Base-by-base conservation (phyloP, 64 coral and sea anemone species). In the Montipora foliosa region DNA sequence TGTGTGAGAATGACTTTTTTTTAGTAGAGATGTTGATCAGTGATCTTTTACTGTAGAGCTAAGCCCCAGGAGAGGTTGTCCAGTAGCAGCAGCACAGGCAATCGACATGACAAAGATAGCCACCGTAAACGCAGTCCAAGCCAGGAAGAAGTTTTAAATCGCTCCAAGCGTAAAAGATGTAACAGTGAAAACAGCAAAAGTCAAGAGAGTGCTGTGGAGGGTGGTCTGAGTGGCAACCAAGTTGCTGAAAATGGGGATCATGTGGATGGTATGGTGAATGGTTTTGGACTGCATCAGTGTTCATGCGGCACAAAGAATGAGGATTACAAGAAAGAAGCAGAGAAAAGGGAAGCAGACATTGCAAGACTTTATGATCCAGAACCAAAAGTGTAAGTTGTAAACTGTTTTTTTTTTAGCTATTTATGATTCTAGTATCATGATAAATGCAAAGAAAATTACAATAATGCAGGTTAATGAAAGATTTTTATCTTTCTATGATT, bases 111-210 rank as follows among this genome's bases (percentile, higher is more conserved):
- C 15, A 95, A 86, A 78, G 88, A 91, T 17, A 84, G 80, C 6
- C 44, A 78, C 10, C 75, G 88, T 6, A 97, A 97, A 71, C 88
- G 95, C 16, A 97, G 95, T 83, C 89, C 95, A 69, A 97, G 95
- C 57, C 88, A 80, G 66, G 95, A 97, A 48, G 83, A 89, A 55
- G 95, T 91, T 76, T 78, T 14, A 5, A 14, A 91, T 83, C 49
- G 69, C 10, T 77, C 29, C 19, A 97, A 97, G 80, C 90, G 95
- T 5, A 71, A 93, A 17, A 84, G 92, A 53, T 82, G 83, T 47
- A 68, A 87, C 14, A 94, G 60, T 94, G 95, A 97, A 20, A 70
- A 72, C 16, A 86, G 47, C 17, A 86, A 71, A 86, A 48, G 47
- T 70, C 44, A 68, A 17, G 62, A 72, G 55, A 67, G 25, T 86